Percentiles rank a stretch among this genome's conserved stretches.
Evolutionary conservation across 2,797 vertebrate species (phyloP).

Genomic region (Macropodus opercularis): DNA sequence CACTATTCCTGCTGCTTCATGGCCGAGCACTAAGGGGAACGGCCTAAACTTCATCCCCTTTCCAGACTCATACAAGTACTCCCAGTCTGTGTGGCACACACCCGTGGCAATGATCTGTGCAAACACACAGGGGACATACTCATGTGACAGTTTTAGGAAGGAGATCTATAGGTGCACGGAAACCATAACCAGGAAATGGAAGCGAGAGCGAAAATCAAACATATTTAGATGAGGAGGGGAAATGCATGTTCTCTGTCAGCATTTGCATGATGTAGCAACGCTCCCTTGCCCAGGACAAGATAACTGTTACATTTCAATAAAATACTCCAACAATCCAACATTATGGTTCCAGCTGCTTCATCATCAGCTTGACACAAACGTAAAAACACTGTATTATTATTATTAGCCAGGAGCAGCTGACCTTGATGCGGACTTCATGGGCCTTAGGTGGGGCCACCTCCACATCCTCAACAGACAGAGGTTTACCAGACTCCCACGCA

Average conservation of each 20-base stretch:
- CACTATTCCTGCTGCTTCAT: constrained; percentile 91
- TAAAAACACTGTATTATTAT: too few species aligned
- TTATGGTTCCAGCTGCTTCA: too few species aligned
- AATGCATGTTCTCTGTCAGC: not conserved
- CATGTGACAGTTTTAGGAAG: not conserved
- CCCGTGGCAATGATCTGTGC: constrained; percentile 93
- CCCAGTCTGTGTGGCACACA: constrained; percentile 92
- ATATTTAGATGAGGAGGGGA: not conserved
- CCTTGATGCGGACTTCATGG: constrained; percentile 97
- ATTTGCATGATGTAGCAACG: not conserved
- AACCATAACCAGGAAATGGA: not conserved
- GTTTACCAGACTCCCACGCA: constrained; percentile 93
- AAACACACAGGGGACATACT: constrained; percentile 71
- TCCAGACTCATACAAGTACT: constrained; percentile 26
- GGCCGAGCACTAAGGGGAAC: constrained; percentile 91
- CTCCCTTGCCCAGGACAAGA: too few species aligned
- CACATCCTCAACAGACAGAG: constrained; percentile 92
- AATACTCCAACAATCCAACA: too few species aligned
- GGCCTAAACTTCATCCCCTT: constrained; percentile 54
- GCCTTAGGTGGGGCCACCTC: constrained; percentile 93
- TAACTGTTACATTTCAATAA: too few species aligned
- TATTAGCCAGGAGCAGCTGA: constrained; percentile 56
- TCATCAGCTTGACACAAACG: too few species aligned
- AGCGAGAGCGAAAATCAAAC: too few species aligned
- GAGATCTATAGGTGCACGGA: not conserved